Evolutionary conservation across 2,888 invertebrate genomes (phyloP).

Genomic region (Aproaerema taeniolella): DNA sequence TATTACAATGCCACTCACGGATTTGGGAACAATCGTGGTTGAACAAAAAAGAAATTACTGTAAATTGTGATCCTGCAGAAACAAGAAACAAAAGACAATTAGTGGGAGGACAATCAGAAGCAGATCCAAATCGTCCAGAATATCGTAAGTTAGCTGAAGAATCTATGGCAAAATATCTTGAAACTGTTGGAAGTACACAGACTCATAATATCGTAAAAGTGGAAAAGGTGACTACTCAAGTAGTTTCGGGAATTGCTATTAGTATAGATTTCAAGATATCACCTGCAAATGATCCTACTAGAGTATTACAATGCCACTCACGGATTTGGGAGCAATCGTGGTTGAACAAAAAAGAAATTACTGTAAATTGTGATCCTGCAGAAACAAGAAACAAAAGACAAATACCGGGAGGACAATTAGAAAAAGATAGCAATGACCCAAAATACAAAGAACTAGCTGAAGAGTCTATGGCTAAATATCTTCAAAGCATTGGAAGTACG

Average conservation of each 20-base stretch:
- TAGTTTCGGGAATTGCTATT: conserved; percentile 65
- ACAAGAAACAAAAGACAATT: conserved; percentile 12
- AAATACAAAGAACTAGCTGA: conserved; percentile 30
- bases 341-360: no score
- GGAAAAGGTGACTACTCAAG: conserved; percentile 47
- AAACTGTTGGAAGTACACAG: conserved; percentile 23
- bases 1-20: no score
- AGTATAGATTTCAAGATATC: conserved; percentile 73
- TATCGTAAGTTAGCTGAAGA: conserved; percentile 32
- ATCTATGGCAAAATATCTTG: conserved; percentile 29
- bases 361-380: no score
- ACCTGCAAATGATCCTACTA: conserved; percentile 62
- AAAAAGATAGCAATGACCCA: conserved; percentile 24
- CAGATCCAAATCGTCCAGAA: conserved; percentile 25
- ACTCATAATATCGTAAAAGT: conserved; percentile 39
- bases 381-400: conserved; percentile 21
- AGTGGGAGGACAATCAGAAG: conserved; percentile 18
- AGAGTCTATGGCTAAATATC: conserved; percentile 31
- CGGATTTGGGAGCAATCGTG: no score
- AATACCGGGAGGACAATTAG: conserved; percentile 17
- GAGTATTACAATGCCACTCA: no score
- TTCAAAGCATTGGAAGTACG: conserved; percentile 24
- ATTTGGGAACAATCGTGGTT: no score
- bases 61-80: no score
- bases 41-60: no score